A percentile compares a stretch with the other conserved stretches of the same genome.
Evolutionary conservation across 2,113 vertebrate genomes (phyloP).

Genomic region (Xenopus laevis): DNA sequence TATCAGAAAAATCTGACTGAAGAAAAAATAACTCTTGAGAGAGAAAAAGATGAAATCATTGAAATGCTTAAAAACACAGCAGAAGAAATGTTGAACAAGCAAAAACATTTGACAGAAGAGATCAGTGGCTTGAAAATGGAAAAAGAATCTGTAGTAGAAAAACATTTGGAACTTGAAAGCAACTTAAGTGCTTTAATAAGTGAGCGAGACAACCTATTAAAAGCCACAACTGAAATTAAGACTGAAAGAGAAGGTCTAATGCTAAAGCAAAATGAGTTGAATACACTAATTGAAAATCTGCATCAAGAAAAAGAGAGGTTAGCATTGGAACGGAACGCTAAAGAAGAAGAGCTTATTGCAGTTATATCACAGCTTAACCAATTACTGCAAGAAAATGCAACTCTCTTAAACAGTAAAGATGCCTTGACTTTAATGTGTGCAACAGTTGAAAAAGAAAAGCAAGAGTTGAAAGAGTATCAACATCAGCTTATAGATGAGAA

Average conservation of each 20-base stretch:
- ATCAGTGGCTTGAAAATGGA: conserved; percentile 64
- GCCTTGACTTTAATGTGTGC: conserved; percentile 69
- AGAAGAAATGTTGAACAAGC: conserved; percentile 66
- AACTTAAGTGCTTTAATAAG: conserved; percentile 58
- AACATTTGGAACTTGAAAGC: conserved; percentile 63
- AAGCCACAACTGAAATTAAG: conserved; percentile 63
- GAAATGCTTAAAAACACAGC: conserved; percentile 68
- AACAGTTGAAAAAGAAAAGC: conserved; percentile 68
- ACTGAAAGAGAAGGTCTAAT: conserved; percentile 62
- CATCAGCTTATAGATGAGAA: conserved; percentile 70
- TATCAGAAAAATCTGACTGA: conserved; percentile 62
- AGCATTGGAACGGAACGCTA: conserved; percentile 49
- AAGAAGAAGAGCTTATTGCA: conserved; percentile 60
- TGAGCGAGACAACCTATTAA: conserved; percentile 65
- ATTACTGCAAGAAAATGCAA: conserved; percentile 53
- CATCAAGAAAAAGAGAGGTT: conserved; percentile 63
- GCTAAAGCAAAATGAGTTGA: conserved; percentile 59
- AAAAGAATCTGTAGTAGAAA: conserved; percentile 62
- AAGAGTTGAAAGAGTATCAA: conserved; percentile 57
- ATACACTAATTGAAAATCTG: conserved; percentile 52
- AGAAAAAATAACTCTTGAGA: conserved; percentile 67
- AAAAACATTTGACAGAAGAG: conserved; percentile 62
- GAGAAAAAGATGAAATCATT: conserved; percentile 69
- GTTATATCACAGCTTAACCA: conserved; percentile 60
- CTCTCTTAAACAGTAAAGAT: conserved; percentile 68